Base-by-base conservation (phyloP, 2,113 vertebrate genomes). In the Drymodes brunneopygia region DNA sequence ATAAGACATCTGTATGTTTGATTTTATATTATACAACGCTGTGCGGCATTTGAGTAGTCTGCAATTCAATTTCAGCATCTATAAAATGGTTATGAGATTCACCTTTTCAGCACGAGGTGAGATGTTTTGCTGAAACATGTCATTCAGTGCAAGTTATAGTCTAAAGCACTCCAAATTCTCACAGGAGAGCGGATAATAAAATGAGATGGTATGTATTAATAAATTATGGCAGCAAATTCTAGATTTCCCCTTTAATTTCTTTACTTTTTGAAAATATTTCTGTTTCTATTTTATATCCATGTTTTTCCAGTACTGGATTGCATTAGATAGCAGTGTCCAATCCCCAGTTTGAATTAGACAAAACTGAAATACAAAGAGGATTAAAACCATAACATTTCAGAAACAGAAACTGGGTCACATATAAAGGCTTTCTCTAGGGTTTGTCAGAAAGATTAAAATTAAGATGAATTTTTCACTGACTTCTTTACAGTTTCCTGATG, bases 341-440 rank as follows among this genome's bases (percentile, higher is more conserved):
- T 16, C 51, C 38, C 27, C 38, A 44, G 29, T 71, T 66, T 81
- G 81, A 77, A 86, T 86, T 60, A 92, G 71, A 80, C 44, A 73
- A 89, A 96, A 88, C 29, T 86, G 87, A 92, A 94, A 45, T 12
- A 84, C 48, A 86, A 82, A 96, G 93, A 91, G 92, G 94, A 96
- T 95, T 97, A 95, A 95, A 95, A 56, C 1, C n/a, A 69, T 71
- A 78, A 29, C 79, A 91, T 88, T 93, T 91, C 81, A 92, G 81
- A 88, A 89, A 88, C 47, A 91, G 93, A 84, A 96, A 94, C 38
- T 90, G 47, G 94, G 96, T 93, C 93, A 95, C 56, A 85, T 97
- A 80, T 75, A 70, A 88, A 90, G n/a, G 79, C 60, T 95, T 85
- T 91, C 71, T 80, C 87, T 66, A 31, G 51, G 51, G 67, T 73